Base-by-base conservation (phyloP, 1,140 invertebrate genomes). In the Carposina sasakii region DNA sequence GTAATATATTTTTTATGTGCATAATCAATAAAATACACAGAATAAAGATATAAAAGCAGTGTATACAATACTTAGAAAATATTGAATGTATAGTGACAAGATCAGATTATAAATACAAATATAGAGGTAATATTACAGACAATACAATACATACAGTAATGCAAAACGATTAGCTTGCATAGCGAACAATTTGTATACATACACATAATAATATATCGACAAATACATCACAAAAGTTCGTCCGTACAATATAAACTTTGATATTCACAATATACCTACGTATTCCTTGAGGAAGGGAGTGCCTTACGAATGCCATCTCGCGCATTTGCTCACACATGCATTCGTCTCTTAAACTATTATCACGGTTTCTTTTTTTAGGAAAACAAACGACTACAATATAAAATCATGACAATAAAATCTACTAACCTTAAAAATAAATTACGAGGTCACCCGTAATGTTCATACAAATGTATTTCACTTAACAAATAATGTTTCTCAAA, bases 361-460 rank as follows among this genome's bases (percentile, higher is more conserved):
- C 78, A 82, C 78, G 67, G 74, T 76, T 81, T 58, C 53, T 48
- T 73, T 66, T 51, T 68, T 72, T 64, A 64, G 59, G 61, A 67
- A 72, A 73, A 73, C 52, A 65, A 57, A 48, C 57, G 60, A 76
- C 57, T 70, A 70, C 55, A 66, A 63, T 69, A 71, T 67, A 72
- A 71, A 73, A 71, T 69, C 63, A 62, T 50, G 63, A 69, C 63
- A 54, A 75, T 68, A 76, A 78, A 68, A 72, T 75, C 71, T 76
- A 72, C 67, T 76, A 72, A 66, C 63, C 74, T 79, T 79, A 82
- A 72, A 75, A 71, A 75, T 76, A 79, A 73, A 71, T 67, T 71
- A 78, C 66, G 66, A 70, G 60, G 53, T 61, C 64, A 75, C 68
- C 72, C 71, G 68, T 72, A 68, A 64, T 45, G 47, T 60, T 64